These are phyloP conservation scores for Pundamilia nyererei DNA, from an alignment of 2,113 vertebrate species.

Conservation along the genomic window DNA sequence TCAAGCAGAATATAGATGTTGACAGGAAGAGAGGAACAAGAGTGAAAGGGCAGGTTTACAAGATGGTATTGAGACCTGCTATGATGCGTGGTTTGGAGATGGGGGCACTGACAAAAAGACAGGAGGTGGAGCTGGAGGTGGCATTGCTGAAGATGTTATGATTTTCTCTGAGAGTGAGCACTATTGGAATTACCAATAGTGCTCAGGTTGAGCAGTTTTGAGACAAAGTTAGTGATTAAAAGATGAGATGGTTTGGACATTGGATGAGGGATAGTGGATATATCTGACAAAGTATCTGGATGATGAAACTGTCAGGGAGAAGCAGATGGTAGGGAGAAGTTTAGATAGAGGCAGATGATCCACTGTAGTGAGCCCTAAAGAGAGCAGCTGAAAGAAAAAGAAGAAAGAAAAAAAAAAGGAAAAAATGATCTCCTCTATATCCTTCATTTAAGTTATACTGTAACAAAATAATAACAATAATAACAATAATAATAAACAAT, in stretches of 20 bases:
- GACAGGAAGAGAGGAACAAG: neutral
- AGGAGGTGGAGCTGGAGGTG: neutral
- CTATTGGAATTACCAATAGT: neutral
- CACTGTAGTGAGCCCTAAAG: neutral
- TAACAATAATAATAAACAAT: neutral
- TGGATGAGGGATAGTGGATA: neutral
- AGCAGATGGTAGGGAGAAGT: accelerated
- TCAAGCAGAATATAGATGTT: neutral
- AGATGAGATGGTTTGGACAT: neutral
- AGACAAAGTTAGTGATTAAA: neutral
- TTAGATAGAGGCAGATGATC: neutral
- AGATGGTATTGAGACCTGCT: neutral
- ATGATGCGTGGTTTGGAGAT: neutral
- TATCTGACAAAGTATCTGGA: neutral
- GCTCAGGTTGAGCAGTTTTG: neutral
- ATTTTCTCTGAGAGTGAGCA: neutral
- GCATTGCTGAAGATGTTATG: neutral
- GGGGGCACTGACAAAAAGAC: neutral
- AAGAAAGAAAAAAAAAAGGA: accelerated
- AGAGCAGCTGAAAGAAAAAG: neutral
- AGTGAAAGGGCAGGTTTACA: neutral
- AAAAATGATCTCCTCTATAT: neutral
- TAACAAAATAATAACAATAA: neutral
- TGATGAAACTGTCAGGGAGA: neutral
- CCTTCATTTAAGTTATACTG: neutral